phyloP scores from a whole-genome alignment of 1,140 invertebrate genomes.

The Drosophila nannoptera region DNA sequence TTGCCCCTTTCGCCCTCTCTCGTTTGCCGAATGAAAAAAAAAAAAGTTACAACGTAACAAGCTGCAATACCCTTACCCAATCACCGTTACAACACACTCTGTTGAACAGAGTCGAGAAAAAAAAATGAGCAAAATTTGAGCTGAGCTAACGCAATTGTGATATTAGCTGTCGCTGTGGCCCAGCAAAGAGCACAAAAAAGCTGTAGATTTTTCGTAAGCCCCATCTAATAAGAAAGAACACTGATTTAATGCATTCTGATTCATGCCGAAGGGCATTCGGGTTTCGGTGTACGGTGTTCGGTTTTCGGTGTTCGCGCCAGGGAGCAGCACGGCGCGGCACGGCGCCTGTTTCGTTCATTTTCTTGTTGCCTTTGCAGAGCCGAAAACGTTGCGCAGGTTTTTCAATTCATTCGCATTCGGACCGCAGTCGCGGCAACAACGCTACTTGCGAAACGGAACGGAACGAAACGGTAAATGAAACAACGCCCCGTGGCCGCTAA shows the following conservation, averaged over 20 bases:
- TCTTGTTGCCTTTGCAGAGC: slow-evolving; percentile 27
- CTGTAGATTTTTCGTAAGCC: background rate
- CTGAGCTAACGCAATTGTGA: background rate
- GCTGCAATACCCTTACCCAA: background rate
- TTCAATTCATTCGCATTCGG: slow-evolving; percentile 50
- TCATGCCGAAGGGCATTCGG: slow-evolving; percentile 7
- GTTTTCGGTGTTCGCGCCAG: slow-evolving; percentile 2
- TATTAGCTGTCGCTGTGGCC: background rate
- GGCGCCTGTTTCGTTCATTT: slow-evolving; percentile 7
- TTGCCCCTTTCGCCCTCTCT: background rate
- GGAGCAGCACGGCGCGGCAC: background rate
- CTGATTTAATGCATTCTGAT: background rate
- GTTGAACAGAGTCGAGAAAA: no score
- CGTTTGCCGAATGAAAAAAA: no score
- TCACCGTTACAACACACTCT: background rate
- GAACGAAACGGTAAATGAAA: slow-evolving; percentile 71
- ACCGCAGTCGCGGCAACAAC: slow-evolving; percentile 56
- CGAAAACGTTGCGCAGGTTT: slow-evolving; percentile 45
- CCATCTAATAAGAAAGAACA: slow-evolving; percentile 14
- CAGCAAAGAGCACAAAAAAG: background rate
- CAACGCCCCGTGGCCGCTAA: slow-evolving; percentile 60
- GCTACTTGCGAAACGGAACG: slow-evolving; percentile 59
- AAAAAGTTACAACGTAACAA: no score
- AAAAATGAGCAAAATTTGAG: no score
- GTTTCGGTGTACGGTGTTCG: slow-evolving; percentile 7